Base-by-base conservation (phyloP, 2,797 vertebrate species). In the Diplodus sargus region DNA sequence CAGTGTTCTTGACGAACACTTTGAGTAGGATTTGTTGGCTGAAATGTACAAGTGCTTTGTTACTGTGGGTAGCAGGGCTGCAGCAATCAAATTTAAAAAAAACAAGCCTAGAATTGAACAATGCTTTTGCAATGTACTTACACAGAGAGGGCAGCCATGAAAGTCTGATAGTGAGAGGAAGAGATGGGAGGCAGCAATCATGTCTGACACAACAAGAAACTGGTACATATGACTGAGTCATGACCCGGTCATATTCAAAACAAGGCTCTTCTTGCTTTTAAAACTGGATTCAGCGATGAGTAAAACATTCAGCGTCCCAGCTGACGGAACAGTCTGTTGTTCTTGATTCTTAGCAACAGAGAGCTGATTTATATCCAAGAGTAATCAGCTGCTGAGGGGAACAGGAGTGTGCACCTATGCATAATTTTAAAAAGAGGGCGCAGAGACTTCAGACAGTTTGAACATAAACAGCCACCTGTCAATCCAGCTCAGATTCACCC, bases 11-110 rank as follows among this genome's bases (percentile, higher is more conserved):
- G 74, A 81, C 59, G 22, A 81, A 70, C 30, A 52, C 42, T 4
- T 67, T 59, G 62, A 74, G 57, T 17, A 34, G 58, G 57, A 82
- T 0, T 54, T 4, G 0, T 39, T 30, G 71, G 30, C 10, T 74
- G 60, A 68, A 74, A 78, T 34, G 53, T 17, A 22, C 34, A 45
- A 81, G 72, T 53, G 67, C 56, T 83, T 68, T 86, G 78, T 83
- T 72, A 58, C 57, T 43, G 62, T 4, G 74, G 48, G 48, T 14
- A 60, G 68, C 16, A 2, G 52, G 59, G 57, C 64, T 30, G 65
- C 47, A 71, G 74, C 64, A 76, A 79, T 84, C 57, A 61, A 53
- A 39, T 69, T 70, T 39, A 53, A 57, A 69, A 64, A 39, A 39
- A 7, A 63, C 42, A 76, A 59, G 60, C 11, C 59, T 59, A 52